These are phyloP conservation scores for Talpa occidentalis DNA, from an alignment of 2,113 vertebrate species.

Conservation along the genomic window DNA sequence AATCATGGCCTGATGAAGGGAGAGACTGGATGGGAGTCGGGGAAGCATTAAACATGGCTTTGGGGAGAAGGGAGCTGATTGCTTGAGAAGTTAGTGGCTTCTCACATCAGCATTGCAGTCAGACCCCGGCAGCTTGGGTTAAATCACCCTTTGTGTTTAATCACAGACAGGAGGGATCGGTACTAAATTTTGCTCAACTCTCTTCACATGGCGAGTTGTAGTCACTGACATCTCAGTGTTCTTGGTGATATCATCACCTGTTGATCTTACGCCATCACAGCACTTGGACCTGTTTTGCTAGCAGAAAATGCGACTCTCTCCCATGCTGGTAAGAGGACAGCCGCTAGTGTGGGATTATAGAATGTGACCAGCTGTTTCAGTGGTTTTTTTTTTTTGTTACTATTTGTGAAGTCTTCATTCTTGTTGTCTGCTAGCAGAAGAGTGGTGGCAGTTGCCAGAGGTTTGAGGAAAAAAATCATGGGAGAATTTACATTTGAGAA, in stretches of 20 bases:
- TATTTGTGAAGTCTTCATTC: conserved; percentile 73
- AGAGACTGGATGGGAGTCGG: neutral
- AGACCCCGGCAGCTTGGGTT: neutral
- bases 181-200: neutral
- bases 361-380: conserved; percentile 47
- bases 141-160: neutral
- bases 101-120: neutral
- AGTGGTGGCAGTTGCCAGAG: conserved; percentile 68
- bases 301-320: neutral
- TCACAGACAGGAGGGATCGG: neutral
- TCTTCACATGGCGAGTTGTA: neutral
- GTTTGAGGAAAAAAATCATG: conserved; percentile 54
- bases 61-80: fast-evolving
- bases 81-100: neutral
- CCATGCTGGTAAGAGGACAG: neutral
- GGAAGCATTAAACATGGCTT: neutral
- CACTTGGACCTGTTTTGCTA: neutral
- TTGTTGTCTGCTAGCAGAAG: conserved; percentile 67
- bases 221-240: neutral
- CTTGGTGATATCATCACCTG: neutral
- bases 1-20: neutral
- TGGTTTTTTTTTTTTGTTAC: conserved; percentile 60
- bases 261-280: neutral
- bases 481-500: conserved; percentile 78
- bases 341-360: neutral